Percentiles rank a stretch among this genome's conserved stretches.
Evolutionary conservation across 2,797 vertebrate species (phyloP).

Genomic region (Pangasius mekongensis): DNA sequence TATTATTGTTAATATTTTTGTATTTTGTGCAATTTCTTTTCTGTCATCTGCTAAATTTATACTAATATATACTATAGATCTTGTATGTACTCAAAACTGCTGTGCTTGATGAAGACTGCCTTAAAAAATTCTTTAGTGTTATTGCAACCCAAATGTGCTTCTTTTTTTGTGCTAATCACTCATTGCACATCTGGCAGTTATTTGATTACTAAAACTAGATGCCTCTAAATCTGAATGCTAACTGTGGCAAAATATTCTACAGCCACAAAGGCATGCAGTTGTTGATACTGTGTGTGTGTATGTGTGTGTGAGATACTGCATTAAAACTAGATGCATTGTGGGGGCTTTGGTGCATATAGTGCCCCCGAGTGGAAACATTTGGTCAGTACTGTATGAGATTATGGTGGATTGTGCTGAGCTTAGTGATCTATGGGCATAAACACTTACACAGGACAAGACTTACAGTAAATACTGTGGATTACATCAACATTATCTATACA

Average conservation of each 20-base stretch:
- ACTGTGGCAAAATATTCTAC: slow-evolving; percentile 1
- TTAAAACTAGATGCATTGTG: slow-evolving; percentile 28
- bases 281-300: slow-evolving; percentile 38
- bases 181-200: slow-evolving; percentile 25
- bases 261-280: slow-evolving; percentile 28
- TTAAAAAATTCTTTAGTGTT: slow-evolving; percentile 22
- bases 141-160: slow-evolving; percentile 44
- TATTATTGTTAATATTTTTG: not conserved
- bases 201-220: slow-evolving; percentile 39
- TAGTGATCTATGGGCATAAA: slow-evolving; percentile 38
- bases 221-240: not conserved
- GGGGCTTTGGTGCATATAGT: slow-evolving; percentile 25
- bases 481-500: slow-evolving; percentile 22
- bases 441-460: slow-evolving; percentile 38
- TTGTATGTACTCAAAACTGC: slow-evolving; percentile 46
- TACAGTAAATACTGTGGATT: slow-evolving; percentile 38
- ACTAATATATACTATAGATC: slow-evolving; percentile 21
- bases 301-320: slow-evolving; percentile 39
- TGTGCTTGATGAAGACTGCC: slow-evolving; percentile 49
- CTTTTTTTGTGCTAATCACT: slow-evolving; percentile 35
- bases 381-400: slow-evolving; percentile 24
- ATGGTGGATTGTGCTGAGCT: slow-evolving; percentile 34
- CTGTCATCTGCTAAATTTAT: not conserved
- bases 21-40: not conserved
- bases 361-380: slow-evolving; percentile 45